Conservation (phyloP, 2,888 invertebrate genomes). For the Steinernema hermaphroditum region DNA sequence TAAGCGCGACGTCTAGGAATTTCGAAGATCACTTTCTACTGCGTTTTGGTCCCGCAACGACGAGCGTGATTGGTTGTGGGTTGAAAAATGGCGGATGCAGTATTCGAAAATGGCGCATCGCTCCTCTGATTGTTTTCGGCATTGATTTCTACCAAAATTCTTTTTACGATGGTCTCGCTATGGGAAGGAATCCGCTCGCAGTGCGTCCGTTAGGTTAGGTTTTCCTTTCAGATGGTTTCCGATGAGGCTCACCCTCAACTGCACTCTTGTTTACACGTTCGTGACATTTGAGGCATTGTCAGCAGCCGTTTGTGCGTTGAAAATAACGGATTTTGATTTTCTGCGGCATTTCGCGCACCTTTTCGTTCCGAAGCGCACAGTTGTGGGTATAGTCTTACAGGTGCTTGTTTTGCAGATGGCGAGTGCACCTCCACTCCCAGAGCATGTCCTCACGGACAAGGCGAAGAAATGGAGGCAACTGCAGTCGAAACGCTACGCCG, state of each 20-base stretch:
- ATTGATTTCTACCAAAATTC: not conserved
- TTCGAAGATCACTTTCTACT: not conserved
- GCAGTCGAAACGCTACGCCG: slow-evolving; percentile 96
- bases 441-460: slow-evolving; percentile 44
- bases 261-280: too few species aligned
- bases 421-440: not conserved
- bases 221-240: too few species aligned
- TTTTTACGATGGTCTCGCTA: not conserved
- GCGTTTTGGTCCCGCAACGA: not conserved
- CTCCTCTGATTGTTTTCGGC: not conserved
- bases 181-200: too few species aligned
- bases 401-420: not conserved
- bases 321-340: not conserved
- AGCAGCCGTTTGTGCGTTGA: not conserved
- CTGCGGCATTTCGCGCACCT: not conserved
- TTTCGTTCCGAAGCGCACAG: not conserved
- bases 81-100: not conserved
- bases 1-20: not conserved
- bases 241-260: too few species aligned
- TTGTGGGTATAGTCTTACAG: not conserved
- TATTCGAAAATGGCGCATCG: not conserved
- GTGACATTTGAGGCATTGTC: too few species aligned
- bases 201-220: too few species aligned
- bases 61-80: not conserved
- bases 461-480: slow-evolving; percentile 90